phyloP scores from a whole-genome alignment of 2,113 vertebrate species.

The Cheilinus undulatus region DNA sequence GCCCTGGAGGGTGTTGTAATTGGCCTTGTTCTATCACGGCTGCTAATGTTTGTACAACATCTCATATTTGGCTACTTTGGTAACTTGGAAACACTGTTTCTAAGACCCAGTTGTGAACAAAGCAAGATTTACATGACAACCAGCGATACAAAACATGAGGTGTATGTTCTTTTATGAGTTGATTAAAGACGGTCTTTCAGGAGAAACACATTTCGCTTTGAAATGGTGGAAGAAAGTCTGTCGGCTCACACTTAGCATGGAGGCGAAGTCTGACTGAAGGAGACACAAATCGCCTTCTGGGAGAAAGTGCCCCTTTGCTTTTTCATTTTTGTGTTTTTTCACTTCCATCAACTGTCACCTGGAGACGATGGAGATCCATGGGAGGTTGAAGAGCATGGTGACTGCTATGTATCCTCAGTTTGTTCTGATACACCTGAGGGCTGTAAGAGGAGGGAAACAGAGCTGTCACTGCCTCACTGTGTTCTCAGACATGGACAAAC shows the following conservation, averaged over 20 bases:
- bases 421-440: not conserved
- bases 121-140: no score
- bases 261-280: not conserved
- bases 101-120: not conserved
- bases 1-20: not conserved
- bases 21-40: not conserved
- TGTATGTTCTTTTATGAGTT: no score
- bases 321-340: not conserved
- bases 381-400: not conserved
- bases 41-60: not conserved
- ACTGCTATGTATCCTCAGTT: not conserved
- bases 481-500: conserved; percentile 1
- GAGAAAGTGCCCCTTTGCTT: not conserved
- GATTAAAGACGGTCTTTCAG: no score
- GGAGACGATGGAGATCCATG: not conserved
- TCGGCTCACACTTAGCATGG: not conserved
- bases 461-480: not conserved
- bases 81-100: no score
- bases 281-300: not conserved
- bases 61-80: no score
- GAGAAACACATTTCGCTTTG: no score
- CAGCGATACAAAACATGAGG: no score
- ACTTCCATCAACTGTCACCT: conserved; percentile 20
- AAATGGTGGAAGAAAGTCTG: no score
- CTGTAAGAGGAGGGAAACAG: not conserved